A percentile compares a stretch with the other conserved stretches of the same genome.
These are phyloP conservation scores for Anas bahamensis DNA, from an alignment of 2,797 vertebrate species.

Conservation along the genomic window DNA sequence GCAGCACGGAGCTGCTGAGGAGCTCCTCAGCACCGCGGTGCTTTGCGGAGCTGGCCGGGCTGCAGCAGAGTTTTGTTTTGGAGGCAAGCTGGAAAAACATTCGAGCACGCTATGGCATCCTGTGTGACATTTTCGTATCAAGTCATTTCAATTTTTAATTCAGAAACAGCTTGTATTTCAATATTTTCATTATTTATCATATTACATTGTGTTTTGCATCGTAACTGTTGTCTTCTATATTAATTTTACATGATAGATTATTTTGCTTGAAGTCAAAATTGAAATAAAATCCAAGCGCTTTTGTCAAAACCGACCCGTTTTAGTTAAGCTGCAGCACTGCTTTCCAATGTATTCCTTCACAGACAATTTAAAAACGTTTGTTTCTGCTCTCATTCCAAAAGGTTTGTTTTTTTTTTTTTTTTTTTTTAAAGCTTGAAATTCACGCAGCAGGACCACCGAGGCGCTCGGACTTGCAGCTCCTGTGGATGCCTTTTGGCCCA, in stretches of 20 bases:
- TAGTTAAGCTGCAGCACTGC: neutral
- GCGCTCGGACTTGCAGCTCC: neutral
- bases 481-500: neutral
- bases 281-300: neutral
- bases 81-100: neutral
- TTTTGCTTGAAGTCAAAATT: slow-evolving; percentile 37
- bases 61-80: neutral
- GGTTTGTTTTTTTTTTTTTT: neutral
- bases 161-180: slow-evolving; percentile 29
- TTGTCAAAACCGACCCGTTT: neutral
- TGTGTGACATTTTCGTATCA: neutral
- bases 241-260: slow-evolving; percentile 59
- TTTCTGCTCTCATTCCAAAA: neutral
- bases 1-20: neutral
- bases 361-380: neutral
- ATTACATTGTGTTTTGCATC: slow-evolving; percentile 13
- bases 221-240: slow-evolving; percentile 25
- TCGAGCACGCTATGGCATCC: neutral
- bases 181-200: slow-evolving; percentile 59
- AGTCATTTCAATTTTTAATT: slow-evolving; percentile 31
- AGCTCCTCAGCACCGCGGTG: neutral
- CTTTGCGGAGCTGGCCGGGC: fast-evolving
- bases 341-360: neutral
- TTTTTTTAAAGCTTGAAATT: neutral
- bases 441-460: fast-evolving